Percentiles rank a stretch among this genome's conserved stretches.
Evolutionary conservation across 2,797 vertebrate species (phyloP).

Genomic region (Pseudochirops corinnae): DNA sequence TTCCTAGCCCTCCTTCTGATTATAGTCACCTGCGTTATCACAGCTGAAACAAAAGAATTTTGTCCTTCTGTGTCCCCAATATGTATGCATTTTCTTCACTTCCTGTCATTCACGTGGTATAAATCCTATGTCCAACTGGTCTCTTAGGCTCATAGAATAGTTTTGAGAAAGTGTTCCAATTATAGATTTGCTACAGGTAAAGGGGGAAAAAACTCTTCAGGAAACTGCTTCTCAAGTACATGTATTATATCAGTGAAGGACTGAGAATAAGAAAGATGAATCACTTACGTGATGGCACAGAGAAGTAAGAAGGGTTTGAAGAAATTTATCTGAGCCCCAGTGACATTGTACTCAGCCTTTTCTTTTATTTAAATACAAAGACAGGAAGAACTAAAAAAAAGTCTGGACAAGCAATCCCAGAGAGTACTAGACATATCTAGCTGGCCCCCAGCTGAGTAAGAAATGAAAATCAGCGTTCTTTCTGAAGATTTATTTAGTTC

Average conservation of each 20-base stretch:
- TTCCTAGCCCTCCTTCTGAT: conserved; percentile 11
- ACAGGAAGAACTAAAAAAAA: not conserved
- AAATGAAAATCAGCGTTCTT: not conserved
- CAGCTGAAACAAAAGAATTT: conserved; percentile 4
- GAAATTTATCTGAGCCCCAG: conserved; percentile 8
- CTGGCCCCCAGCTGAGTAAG: not conserved
- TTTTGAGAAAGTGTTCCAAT: conserved; percentile 5
- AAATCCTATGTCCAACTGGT: not conserved
- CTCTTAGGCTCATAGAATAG: conserved; percentile 12
- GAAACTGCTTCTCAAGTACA: not conserved
- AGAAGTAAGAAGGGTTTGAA: not conserved
- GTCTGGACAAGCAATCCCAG: not conserved
- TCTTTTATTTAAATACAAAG: not conserved
- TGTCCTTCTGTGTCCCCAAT: not conserved
- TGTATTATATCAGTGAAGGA: not conserved
- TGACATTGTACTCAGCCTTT: not conserved
- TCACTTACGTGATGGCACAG: not conserved
- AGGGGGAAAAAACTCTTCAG: not conserved
- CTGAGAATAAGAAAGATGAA: not conserved
- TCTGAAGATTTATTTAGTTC: not conserved
- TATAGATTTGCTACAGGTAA: not conserved
- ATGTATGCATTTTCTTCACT: not conserved
- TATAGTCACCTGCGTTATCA: not conserved
- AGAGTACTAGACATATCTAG: not conserved
- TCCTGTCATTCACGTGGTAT: not conserved